Base-by-base conservation (phyloP, 2,797 vertebrate genomes). In the Lindbergichthys nudifrons region DNA sequence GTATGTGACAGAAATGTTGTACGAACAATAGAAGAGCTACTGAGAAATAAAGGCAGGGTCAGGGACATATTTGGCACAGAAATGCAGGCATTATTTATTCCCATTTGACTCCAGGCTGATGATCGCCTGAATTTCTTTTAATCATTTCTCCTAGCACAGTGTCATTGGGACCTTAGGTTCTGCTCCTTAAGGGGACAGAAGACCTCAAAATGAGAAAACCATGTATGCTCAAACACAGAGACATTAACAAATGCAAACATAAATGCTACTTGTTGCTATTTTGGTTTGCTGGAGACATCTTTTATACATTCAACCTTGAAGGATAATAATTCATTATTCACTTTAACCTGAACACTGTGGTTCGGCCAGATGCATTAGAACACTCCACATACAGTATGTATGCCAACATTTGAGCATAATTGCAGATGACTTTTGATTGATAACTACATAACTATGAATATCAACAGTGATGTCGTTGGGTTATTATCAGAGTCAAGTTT, bases 1-100 rank as follows among this genome's bases (percentile, higher is more conserved):
- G 32, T 72, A 79, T 23, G 53, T 80, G 75, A 83, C 71, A 32
- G 21, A 65, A 41, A 72, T 73, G 72, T 74, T 64, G 15, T 60
- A 45, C 23, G 41, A 74, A 86, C 77, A 81, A 74, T 80, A 62
- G 66, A 70, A 42, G 10, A 63, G 60, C 63, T 48, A 9, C 71
- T 65, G 50, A 73, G 66, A 70, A 80, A 61, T 57, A 66, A 57
- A 77, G 60, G 45, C 75, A 73, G 21, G 53, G 58, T 48, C 42
- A 41, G 50, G 53, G 60, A 70, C 72, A 73, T 66, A 36, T 70
- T 86, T 71, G 54, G 62, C 61, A 58, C 21, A 60, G 32, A 23
- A 68, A 65, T 47, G 41, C 32, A 59, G 56, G 54, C 52, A 46
- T 16, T 50, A 53, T 79, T 66, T 77, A 50, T 48, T 69, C 32